Evolutionary conservation across 2,797 vertebrate species (phyloP), one percentile per base, ranked within the genome.

Genomic region (Poecilia picta): DNA sequence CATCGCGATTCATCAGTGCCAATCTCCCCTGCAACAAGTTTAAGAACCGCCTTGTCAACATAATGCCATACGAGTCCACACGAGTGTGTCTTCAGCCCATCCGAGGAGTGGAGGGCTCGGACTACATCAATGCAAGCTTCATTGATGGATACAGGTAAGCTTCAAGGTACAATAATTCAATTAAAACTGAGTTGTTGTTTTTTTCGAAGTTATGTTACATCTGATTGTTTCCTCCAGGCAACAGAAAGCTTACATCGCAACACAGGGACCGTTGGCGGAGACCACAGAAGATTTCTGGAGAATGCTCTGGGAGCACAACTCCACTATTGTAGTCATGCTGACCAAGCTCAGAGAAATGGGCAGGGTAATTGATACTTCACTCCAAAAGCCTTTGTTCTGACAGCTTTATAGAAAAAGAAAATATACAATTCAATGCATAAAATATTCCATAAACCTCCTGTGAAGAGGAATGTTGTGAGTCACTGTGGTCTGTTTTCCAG

Each of bases 21-120:
- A 99, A 99, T 93, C 98, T 99, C 89, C 97, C 98, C 91, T 99
- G 98, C 97, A 99, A 99, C 97, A 99, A 99, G 96, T 99, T 99
- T 95, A 99, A 99, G 96, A 99, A 99, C 93, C 98, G 98, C 95
- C 98, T 99, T 95, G 98, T 99, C 87, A 99, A 99, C 97, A 99
- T 99, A 93, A 99, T 99, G 98, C 98, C 98, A 95, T 99, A 99
- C 89, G 98, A 99, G 94, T 98, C 98, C 90, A 99, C 98, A 75
- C 97, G 98, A 86, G 97, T 99, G 89, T 98, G 97, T 93, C 96
- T 99, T 91, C 98, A 99, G 95, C 98, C 98, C 81, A 99, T 99
- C 84, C 95, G 98, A 90, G 98, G 98, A 88, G 98, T 99, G 25
- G 98, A 99, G 93, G 98, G 98, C 83, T 99, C 98, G n/a, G 98